Percentiles rank a stretch among this genome's conserved stretches.
phyloP scores from a whole-genome alignment of 2,888 invertebrate genomes.

The Malthinus seriepunctatus region DNA sequence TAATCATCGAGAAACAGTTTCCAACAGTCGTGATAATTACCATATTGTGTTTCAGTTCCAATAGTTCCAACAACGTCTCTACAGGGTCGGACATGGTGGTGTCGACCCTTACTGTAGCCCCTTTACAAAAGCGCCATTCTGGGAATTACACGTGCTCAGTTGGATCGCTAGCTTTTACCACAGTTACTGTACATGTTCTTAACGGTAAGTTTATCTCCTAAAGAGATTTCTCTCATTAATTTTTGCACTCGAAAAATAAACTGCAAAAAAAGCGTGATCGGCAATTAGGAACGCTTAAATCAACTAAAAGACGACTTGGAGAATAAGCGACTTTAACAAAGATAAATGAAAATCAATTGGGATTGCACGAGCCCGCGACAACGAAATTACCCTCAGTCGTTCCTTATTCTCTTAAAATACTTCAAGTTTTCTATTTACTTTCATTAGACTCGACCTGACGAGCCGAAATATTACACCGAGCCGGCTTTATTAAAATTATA shows the following conservation, averaged over 20 bases:
- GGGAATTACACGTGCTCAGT: slow-evolving; percentile 64
- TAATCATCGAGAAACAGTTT: slow-evolving; percentile 19
- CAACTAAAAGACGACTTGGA: slow-evolving; percentile 30
- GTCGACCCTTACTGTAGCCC: slow-evolving; percentile 59
- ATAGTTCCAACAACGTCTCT: slow-evolving; percentile 59
- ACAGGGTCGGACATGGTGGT: slow-evolving; percentile 48
- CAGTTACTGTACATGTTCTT: slow-evolving; percentile 64
- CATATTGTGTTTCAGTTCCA: slow-evolving; percentile 26
- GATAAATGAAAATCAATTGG: slow-evolving; percentile 40
- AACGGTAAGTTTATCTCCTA: slow-evolving; percentile 56
- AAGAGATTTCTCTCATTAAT: too few species aligned
- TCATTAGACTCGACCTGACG: slow-evolving; percentile 23
- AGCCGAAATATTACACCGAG: slow-evolving; percentile 34
- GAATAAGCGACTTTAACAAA: slow-evolving; percentile 34
- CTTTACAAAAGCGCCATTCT: slow-evolving; percentile 60
- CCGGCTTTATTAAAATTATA: slow-evolving; percentile 22
- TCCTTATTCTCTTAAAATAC: slow-evolving; percentile 25
- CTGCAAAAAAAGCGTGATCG: slow-evolving; percentile 32
- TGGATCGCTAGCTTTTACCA: slow-evolving; percentile 57
- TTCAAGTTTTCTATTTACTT: slow-evolving; percentile 23
- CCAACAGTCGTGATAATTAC: slow-evolving; percentile 19
- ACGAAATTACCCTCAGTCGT: slow-evolving; percentile 21
- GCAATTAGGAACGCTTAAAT: slow-evolving; percentile 24
- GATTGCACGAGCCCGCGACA: slow-evolving; percentile 20
- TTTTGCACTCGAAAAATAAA: too few species aligned